Conservation (phyloP, 2,888 invertebrate genomes). For the Ophion costatus region DNA sequence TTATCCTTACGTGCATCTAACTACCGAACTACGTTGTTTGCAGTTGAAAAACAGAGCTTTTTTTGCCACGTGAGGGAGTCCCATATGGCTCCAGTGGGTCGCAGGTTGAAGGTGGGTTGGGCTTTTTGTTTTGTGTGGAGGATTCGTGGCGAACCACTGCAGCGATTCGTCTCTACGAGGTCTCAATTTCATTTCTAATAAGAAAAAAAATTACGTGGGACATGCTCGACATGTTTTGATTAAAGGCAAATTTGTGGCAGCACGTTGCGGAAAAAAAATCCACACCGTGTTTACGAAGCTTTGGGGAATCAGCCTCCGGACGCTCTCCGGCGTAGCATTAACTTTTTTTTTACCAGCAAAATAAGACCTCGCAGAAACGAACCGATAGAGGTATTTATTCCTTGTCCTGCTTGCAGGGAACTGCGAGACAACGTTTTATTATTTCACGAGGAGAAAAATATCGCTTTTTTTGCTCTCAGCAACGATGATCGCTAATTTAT, state of each 20-base stretch:
- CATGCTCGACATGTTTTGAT: neutral
- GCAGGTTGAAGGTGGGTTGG: neutral
- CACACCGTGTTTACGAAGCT: neutral
- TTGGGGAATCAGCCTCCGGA: neutral
- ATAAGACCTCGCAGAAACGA: neutral
- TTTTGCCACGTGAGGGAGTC: slow-evolving; percentile 5
- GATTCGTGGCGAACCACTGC: neutral
- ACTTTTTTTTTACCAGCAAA: neutral
- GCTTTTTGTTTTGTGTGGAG: slow-evolving; percentile 11
- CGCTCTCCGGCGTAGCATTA: neutral
- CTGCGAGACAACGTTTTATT: neutral
- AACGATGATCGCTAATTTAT: neutral
- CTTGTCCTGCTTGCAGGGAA: neutral
- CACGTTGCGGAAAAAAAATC: neutral
- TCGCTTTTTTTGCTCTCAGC: neutral
- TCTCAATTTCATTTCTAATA: slow-evolving; percentile 15
- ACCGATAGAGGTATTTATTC: neutral
- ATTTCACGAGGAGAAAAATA: neutral
- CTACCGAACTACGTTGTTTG: slow-evolving; percentile 14
- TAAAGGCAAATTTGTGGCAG: neutral
- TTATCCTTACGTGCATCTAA: slow-evolving; percentile 2
- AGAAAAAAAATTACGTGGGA: neutral
- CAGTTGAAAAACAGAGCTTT: slow-evolving; percentile 13
- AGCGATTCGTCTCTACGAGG: neutral
- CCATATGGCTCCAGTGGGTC: slow-evolving; percentile 13